Percentiles rank a stretch among this genome's conserved stretches.
Conservation (phyloP, 1,140 invertebrate genomes). For the Drosophila nikananu region DNA sequence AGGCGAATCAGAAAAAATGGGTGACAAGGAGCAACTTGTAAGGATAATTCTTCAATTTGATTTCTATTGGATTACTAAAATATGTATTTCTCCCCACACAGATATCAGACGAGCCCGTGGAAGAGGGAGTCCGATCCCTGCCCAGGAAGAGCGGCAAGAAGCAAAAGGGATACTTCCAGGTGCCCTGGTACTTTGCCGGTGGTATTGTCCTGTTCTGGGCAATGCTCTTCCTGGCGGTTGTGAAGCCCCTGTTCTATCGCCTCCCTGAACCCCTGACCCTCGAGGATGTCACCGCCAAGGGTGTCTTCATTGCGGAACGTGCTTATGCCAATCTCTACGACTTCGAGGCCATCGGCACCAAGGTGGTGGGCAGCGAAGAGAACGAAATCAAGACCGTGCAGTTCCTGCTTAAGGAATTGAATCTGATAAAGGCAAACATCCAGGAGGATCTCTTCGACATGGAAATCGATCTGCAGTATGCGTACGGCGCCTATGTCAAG, state of each 20-base stretch:
- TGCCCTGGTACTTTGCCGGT: conserved; percentile 51
- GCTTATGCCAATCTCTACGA: conserved; percentile 86
- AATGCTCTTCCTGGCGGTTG: conserved; percentile 58
- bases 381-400: conserved; percentile 89
- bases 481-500: conserved; percentile 90
- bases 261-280: conserved; percentile 59
- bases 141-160: not conserved
- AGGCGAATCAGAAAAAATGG: conserved; percentile 20
- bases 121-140: conserved; percentile 13
- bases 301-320: conserved; percentile 68
- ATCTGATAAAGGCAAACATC: conserved; percentile 49
- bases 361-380: conserved; percentile 88
- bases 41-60: not conserved
- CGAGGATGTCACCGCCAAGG: conserved; percentile 37
- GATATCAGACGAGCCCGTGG: conserved; percentile 38
- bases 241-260: conserved; percentile 64
- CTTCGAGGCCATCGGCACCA: conserved; percentile 89
- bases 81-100: not conserved
- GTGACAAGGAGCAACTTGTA: conserved; percentile 65
- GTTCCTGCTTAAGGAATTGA: conserved; percentile 84
- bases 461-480: conserved; percentile 84
- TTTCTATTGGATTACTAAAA: no score
- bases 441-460: conserved; percentile 58
- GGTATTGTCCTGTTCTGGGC: conserved; percentile 69
- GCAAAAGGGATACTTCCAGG: conserved; percentile 2